phyloP scores from a whole-genome alignment of 2,113 vertebrate genomes.

The Engraulis encrasicolus region DNA sequence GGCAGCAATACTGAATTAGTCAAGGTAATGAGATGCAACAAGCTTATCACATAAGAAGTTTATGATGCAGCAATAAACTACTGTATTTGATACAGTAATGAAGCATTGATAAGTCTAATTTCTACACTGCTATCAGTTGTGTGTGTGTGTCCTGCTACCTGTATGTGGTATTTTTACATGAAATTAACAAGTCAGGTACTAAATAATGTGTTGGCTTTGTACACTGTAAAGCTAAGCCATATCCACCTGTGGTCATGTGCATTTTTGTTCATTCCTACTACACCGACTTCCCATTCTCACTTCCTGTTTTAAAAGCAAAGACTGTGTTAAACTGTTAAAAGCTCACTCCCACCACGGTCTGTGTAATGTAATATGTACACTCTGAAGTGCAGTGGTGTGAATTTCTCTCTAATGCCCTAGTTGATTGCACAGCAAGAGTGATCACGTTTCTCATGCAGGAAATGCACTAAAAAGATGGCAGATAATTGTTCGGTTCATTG shows the following conservation, averaged over 20 bases:
- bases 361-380: neutral
- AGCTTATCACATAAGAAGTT: neutral
- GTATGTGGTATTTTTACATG: conserved; percentile 65
- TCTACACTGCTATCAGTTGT: too few relatives aligned
- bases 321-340: neutral
- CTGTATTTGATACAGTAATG: conserved; percentile 58
- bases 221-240: conserved; percentile 42
- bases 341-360: neutral
- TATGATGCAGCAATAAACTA: conserved; percentile 14
- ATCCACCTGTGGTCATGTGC: conserved; percentile 46
- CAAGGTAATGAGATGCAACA: neutral
- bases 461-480: neutral
- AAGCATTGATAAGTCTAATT: conserved; percentile 52
- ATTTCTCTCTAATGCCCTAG: neutral
- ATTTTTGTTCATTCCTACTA: conserved; percentile 45
- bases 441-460: neutral
- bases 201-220: conserved; percentile 59
- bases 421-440: neutral
- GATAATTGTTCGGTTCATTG: neutral
- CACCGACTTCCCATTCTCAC: conserved; percentile 29
- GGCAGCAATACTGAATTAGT: neutral
- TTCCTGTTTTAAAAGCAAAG: neutral
- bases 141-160: too few relatives aligned
- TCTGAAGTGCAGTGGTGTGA: neutral
- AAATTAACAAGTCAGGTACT: conserved; percentile 64